A percentile compares a stretch with the other conserved stretches of the same genome.
Conservation (phyloP, 2,888 invertebrate genomes). For the Melolontha melolontha region DNA sequence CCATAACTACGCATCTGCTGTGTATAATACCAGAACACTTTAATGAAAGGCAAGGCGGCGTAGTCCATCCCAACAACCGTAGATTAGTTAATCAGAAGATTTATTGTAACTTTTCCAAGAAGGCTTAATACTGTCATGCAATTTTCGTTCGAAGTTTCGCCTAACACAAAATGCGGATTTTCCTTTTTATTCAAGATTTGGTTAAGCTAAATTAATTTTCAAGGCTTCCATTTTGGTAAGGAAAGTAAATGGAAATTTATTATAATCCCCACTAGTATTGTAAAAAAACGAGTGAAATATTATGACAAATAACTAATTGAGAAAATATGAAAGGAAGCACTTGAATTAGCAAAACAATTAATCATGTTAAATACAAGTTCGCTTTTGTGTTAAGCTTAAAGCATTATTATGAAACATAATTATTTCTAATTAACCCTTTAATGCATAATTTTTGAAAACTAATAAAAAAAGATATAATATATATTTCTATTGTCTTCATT, state of each 20-base stretch:
- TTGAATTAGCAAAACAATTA: no score
- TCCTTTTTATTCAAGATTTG: neutral
- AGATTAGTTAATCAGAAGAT: constrained; percentile 31
- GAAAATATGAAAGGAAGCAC: no score
- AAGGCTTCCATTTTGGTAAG: constrained; percentile 14
- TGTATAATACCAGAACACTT: constrained; percentile 1
- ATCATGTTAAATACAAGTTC: no score
- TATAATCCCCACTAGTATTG: no score
- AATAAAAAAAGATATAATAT: no score
- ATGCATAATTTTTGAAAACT: no score
- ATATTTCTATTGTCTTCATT: no score
- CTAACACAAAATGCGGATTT: constrained; percentile 26
- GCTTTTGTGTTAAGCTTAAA: no score
- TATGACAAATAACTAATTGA: no score
- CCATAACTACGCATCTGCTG: neutral
- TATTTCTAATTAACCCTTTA: no score
- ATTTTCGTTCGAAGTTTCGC: constrained; percentile 18
- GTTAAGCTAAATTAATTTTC: constrained; percentile 34
- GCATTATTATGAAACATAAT: no score
- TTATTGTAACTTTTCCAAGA: constrained; percentile 32
- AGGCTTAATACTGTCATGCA: constrained; percentile 27
- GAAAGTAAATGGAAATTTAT: neutral
- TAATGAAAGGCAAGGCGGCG: constrained; percentile 5
- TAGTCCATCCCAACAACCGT: constrained; percentile 22
- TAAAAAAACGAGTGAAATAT: no score